A percentile compares a stretch with the other conserved stretches of the same genome.
phyloP scores from a whole-genome alignment of 2,888 invertebrate genomes.

The Trissoscelio sp. region DNA sequence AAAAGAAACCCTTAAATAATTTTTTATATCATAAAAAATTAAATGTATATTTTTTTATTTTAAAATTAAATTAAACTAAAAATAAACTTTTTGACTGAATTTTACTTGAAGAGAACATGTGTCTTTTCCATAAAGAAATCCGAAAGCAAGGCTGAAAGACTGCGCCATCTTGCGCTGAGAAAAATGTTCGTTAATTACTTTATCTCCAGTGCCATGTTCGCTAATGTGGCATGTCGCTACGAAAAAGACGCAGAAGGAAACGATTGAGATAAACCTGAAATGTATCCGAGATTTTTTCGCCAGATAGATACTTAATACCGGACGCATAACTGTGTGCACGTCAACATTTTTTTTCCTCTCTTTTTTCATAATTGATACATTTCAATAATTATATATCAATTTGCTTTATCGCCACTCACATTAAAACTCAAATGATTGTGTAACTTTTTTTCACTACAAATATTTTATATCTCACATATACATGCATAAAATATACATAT shows the following conservation, averaged over 20 bases:
- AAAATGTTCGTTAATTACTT: slow-evolving; percentile 39
- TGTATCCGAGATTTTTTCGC: neutral
- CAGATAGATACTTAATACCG: too few species aligned
- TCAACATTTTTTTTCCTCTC: neutral
- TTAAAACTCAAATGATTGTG: slow-evolving; percentile 1
- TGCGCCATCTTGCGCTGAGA: too few species aligned
- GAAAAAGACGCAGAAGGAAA: neutral
- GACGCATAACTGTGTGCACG: too few species aligned
- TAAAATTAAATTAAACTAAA: too few species aligned
- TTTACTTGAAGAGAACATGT: neutral
- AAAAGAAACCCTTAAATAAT: too few species aligned
- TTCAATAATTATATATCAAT: slow-evolving; percentile 21
- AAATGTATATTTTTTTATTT: too few species aligned
- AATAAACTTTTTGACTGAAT: too few species aligned
- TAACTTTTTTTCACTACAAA: slow-evolving; percentile 18
- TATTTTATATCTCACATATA: too few species aligned
- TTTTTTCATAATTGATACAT: neutral
- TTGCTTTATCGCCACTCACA: slow-evolving; percentile 7
- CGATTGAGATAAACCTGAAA: slow-evolving; percentile 18
- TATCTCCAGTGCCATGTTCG: slow-evolving; percentile 19
- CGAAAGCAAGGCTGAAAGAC: slow-evolving; percentile 37
- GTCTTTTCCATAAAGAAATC: neutral
- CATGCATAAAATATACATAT: slow-evolving; percentile 16
- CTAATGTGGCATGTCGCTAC: slow-evolving; percentile 26
- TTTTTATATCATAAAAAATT: too few species aligned